Evolutionary conservation across 2,113 vertebrate species (phyloP).

Genomic region (Alexandromys fortis): DNA sequence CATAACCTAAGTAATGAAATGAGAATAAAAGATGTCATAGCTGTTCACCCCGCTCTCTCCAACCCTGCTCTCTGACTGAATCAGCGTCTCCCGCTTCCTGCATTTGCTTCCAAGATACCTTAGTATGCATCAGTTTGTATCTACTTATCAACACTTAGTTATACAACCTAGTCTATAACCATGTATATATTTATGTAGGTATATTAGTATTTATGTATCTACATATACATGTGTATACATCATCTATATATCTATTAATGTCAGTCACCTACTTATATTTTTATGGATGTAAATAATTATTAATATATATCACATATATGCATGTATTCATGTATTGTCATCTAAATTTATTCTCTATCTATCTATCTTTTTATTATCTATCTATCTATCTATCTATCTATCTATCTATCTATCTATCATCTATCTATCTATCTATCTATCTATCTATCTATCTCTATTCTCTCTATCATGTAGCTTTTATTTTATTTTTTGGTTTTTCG

Average conservation of each 20-base stretch:
- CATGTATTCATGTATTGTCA: neutral
- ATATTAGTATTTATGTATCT: neutral
- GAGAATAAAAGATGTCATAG: constrained; percentile 22
- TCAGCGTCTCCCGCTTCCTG: neutral
- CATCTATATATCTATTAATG: neutral
- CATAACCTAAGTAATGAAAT: neutral
- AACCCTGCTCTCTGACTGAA: neutral
- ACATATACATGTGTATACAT: neutral
- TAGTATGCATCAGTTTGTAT: neutral
- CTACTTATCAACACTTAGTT: neutral
- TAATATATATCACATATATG: neutral
- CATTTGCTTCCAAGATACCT: constrained; percentile 17
- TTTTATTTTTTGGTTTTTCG: no score
- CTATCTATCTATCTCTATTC: neutral
- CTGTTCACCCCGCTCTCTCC: neutral
- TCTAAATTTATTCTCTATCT: neutral
- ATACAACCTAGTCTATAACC: neutral
- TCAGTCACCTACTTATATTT: neutral
- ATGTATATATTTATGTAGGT: neutral
- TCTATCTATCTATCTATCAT: neutral
- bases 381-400: neutral
- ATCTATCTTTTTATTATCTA: neutral
- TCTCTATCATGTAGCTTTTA: no score
- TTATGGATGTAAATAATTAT: neutral
- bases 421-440: neutral